Percentiles rank a stretch among this genome's conserved stretches.
Evolutionary conservation across 2,113 vertebrate species (phyloP).

Genomic region (Oryctolagus cuniculus): mOryCun1.1 NC_091434.1:58306501-58307000

Average conservation of each 20-base stretch:
- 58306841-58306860: conserved; percentile 13
- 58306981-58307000: conserved; percentile 27
- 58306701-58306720: not conserved
- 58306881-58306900: conserved; percentile 24
- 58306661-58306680: not conserved
- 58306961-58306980: not conserved
- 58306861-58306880: not conserved
- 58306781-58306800: not conserved
- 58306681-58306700: not conserved
- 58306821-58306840: not conserved
- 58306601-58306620: too few species aligned
- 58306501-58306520: too few species aligned
- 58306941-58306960: conserved; percentile 1
- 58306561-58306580: too few species aligned
- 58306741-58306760: conserved; percentile 12
- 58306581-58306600: too few species aligned
- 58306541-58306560: too few species aligned
- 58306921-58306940: not conserved
- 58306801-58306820: conserved; percentile 31
- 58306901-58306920: not conserved
- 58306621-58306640: too few species aligned
- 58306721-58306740: not conserved
- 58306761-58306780: not conserved
- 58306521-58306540: too few species aligned
- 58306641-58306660: too few species aligned